These are phyloP conservation scores for Semicossyphus pulcher DNA, from an alignment of 2,113 vertebrate species.

Conservation along the genomic window DNA sequence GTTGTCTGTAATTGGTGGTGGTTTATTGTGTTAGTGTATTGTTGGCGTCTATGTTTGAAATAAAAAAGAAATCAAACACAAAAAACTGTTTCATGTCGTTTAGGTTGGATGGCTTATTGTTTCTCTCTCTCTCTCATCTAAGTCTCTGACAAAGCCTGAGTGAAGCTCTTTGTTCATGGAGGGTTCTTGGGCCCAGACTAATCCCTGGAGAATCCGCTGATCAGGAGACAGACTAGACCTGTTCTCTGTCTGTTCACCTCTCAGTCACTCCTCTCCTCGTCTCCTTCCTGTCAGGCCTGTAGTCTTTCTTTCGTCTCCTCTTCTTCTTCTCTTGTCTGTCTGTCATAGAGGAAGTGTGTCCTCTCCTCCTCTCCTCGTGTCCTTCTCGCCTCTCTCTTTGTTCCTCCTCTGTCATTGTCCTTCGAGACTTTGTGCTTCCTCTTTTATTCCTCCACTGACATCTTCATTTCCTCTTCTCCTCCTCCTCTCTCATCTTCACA, in stretches of 20 bases:
- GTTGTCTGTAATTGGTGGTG: too few relatives aligned
- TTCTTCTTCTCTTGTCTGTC: background rate
- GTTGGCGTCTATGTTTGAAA: too few relatives aligned
- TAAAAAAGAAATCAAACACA: too few relatives aligned
- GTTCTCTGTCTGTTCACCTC: background rate
- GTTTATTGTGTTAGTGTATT: too few relatives aligned
- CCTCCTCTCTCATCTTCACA: too few relatives aligned
- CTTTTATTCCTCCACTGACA: background rate
- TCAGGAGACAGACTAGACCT: background rate
- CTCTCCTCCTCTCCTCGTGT: background rate
- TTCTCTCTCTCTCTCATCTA: background rate
- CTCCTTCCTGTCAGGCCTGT: background rate
- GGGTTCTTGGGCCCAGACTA: conserved; percentile 6
- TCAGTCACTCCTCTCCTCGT: background rate
- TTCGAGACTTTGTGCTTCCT: background rate
- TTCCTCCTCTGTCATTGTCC: background rate
- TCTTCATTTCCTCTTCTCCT: background rate
- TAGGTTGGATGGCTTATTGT: background rate
- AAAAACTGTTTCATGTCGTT: too few relatives aligned
- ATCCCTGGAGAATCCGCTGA: conserved; percentile 21
- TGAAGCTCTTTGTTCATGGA: conserved; percentile 20
- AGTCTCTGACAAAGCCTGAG: conserved; percentile 13
- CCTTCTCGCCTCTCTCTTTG: background rate
- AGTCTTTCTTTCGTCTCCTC: background rate
- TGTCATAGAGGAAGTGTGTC: background rate